These are phyloP conservation scores for Emmelina monodactyla DNA, from an alignment of 2,888 invertebrate genomes.

Conservation along the genomic window DNA sequence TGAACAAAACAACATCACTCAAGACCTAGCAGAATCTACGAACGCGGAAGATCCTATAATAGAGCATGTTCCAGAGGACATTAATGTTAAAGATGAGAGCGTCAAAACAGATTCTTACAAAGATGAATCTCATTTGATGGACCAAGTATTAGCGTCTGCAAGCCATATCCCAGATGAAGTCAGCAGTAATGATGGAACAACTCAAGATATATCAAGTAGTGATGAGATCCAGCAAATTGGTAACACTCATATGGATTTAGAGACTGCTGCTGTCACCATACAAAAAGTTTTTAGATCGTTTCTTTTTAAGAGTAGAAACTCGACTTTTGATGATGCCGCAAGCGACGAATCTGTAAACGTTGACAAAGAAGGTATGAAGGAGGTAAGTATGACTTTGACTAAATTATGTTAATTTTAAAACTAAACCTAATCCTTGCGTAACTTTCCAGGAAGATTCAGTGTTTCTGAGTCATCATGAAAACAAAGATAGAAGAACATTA, in stretches of 20 bases:
- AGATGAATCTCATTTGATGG: conserved; percentile 12
- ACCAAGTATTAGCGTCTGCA: no score
- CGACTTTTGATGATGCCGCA: conserved; percentile 43
- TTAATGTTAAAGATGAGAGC: background rate
- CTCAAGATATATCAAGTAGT: no score
- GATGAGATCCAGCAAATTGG: no score
- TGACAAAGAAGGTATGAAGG: conserved; percentile 17
- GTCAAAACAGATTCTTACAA: background rate
- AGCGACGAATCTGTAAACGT: background rate
- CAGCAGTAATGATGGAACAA: no score
- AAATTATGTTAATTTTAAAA: conserved; percentile 10
- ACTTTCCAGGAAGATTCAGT: conserved; percentile 34
- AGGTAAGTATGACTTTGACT: conserved; percentile 21
- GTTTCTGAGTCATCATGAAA: conserved; percentile 15
- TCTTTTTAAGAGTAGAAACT: conserved; percentile 50
- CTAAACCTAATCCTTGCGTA: conserved; percentile 13
- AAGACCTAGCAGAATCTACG: no score
- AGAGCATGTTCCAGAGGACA: no score
- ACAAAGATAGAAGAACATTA: conserved; percentile 38
- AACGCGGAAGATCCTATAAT: no score
- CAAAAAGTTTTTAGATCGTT: conserved; percentile 64
- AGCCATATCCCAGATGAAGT: no score
- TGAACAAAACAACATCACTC: background rate
- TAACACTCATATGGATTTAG: conserved; percentile 42
- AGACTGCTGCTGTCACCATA: conserved; percentile 64